Percentiles rank a stretch among this genome's conserved stretches.
phyloP scores from a whole-genome alignment of 2,888 invertebrate species.

The Papilio protenor region DNA sequence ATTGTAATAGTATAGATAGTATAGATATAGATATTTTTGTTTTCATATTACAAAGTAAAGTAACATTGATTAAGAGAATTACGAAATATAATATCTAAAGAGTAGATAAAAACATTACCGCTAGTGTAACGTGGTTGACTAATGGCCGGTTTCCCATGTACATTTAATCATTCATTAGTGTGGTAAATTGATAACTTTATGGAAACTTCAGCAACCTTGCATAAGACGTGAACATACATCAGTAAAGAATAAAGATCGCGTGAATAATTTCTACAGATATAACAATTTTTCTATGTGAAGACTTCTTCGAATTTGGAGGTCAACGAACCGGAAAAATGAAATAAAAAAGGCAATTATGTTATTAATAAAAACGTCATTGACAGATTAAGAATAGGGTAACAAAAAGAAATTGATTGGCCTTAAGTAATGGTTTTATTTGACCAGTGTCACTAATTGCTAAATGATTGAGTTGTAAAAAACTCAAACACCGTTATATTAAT shows the following conservation, averaged over 20 bases:
- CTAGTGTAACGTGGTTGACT: background rate
- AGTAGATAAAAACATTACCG: background rate
- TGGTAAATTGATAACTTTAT: too few species aligned
- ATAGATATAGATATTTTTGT: background rate
- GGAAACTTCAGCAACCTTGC: too few species aligned
- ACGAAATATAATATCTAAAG: background rate
- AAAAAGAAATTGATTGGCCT: slow-evolving; percentile 25
- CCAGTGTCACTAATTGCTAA: slow-evolving; percentile 43
- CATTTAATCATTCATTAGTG: too few species aligned
- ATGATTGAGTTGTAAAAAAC: slow-evolving; percentile 37
- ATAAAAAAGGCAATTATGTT: background rate
- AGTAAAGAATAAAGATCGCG: background rate
- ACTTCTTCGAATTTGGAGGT: background rate
- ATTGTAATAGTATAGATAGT: too few species aligned
- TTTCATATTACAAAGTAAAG: background rate
- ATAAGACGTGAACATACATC: too few species aligned
- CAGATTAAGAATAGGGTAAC: slow-evolving; percentile 27
- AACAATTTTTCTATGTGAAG: background rate
- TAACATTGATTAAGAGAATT: background rate
- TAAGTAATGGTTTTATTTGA: slow-evolving; percentile 39
- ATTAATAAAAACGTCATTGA: slow-evolving; percentile 8
- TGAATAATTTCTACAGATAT: background rate
- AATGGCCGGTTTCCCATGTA: background rate
- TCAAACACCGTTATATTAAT: slow-evolving; percentile 42
- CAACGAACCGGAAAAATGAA: background rate